A percentile compares a stretch with the other conserved stretches of the same genome.
phyloP scores from a whole-genome alignment of 2,888 invertebrate species.

The Sesamia inferens region DNA sequence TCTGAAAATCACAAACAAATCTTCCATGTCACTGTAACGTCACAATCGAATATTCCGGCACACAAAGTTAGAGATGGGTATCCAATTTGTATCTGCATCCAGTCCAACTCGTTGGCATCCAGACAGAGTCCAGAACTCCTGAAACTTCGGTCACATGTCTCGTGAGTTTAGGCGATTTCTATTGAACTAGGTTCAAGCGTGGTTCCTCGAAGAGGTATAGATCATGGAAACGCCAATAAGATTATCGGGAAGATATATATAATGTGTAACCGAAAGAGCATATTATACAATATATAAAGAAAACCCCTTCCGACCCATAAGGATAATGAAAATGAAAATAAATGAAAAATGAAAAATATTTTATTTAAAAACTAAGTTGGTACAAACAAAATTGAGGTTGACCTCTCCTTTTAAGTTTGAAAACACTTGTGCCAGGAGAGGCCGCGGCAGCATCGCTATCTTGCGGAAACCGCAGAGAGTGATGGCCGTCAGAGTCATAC shows the following conservation, averaged over 20 bases:
- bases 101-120: constrained; percentile 71
- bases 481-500: too few species aligned
- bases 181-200: constrained; percentile 73
- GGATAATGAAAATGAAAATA: too few species aligned
- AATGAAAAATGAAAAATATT: too few species aligned
- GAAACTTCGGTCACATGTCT: constrained; percentile 82
- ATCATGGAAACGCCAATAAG: constrained; percentile 46
- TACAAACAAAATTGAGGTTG: too few species aligned
- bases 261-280: too few species aligned
- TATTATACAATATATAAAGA: too few species aligned
- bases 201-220: constrained; percentile 31
- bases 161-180: constrained; percentile 78
- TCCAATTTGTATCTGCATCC: constrained; percentile 74
- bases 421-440: too few species aligned
- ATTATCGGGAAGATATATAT: neutral
- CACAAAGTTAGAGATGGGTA: constrained; percentile 59
- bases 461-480: too few species aligned
- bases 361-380: too few species aligned
- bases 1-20: constrained; percentile 17
- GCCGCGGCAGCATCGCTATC: too few species aligned
- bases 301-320: too few species aligned
- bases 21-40: constrained; percentile 13
- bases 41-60: constrained; percentile 46
- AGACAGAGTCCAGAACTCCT: constrained; percentile 65
- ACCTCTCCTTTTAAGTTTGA: too few species aligned